Evolutionary conservation across 2,113 vertebrate genomes (phyloP), one percentile per base, ranked within the genome.

Genomic region (Dasyprocta punctata): DNA sequence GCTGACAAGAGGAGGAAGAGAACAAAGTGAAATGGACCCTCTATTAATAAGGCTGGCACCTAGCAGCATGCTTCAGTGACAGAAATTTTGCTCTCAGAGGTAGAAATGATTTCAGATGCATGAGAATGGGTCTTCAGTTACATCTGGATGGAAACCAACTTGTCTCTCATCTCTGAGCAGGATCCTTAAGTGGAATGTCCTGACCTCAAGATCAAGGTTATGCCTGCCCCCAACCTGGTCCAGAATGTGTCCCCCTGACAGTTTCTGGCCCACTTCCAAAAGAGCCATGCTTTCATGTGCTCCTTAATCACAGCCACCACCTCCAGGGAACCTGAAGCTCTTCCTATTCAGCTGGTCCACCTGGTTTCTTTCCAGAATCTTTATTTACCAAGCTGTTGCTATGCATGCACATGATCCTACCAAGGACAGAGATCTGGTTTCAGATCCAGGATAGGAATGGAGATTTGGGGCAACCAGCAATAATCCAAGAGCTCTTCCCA

Each of bases 331-430:
- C 61, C 90, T 5, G 10, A 36, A 60, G 24, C 26, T 33, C 90
- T 86, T 91, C 84, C 89, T 49, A 11, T 52, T 58, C 69, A 54
- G 10, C 61, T 0, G 5, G 71, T n/a, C 28, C 77, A 56, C 71
- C 81, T 90, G 84, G 81, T 47, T 82, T 38, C 69, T 78, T 95
- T 92, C 93, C 89, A 93, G 80, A 47, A 24, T 78, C 89, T 89
- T 75, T 60, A 22, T 78, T 67, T 82, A 92, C 36, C 67, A 73
- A 82, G 71, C 54, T 65, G 52, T 52, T 28, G 2, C 90, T 30
- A 6, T 58, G 63, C 33, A 0, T 26, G 19, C 11, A 3, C 38
- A 20, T 0, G 2, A 7, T 14, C 69, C 80, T 58, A 20, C 89
- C n/a, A 36, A 56, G 86, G 61, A 38, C 38, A 71, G 84, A 83